Conservation (phyloP, 2,113 vertebrate genomes). For the Colossoma macropomum region DNA sequence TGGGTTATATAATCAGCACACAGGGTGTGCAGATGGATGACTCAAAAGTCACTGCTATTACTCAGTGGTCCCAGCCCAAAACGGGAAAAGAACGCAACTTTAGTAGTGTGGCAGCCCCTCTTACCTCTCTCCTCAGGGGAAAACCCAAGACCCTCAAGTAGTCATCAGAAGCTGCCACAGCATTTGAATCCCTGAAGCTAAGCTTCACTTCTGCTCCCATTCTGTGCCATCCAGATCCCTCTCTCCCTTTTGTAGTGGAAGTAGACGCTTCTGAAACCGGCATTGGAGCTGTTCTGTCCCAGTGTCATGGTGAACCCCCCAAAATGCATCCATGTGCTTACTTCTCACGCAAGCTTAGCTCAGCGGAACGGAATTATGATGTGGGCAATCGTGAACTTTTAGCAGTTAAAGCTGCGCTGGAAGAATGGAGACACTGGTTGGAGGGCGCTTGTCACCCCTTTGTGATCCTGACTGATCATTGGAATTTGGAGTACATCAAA, state of each 20-base stretch:
- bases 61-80: too few relatives aligned
- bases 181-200: too few relatives aligned
- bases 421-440: conserved; percentile 1
- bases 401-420: background rate
- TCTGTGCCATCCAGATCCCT: background rate
- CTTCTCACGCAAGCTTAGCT: background rate
- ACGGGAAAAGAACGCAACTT: too few relatives aligned
- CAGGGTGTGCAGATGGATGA: background rate
- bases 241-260: background rate
- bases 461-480: background rate
- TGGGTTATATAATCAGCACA: background rate
- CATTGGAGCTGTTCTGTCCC: background rate
- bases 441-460: background rate
- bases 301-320: background rate
- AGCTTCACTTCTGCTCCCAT: background rate
- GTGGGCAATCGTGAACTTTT: background rate
- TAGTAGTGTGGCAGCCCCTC: too few relatives aligned
- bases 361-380: too few relatives aligned
- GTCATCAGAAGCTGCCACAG: too few relatives aligned
- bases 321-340: background rate
- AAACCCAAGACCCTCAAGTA: too few relatives aligned
- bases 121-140: too few relatives aligned
- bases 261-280: background rate
- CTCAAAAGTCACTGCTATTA: background rate
- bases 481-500: background rate